phyloP scores from a whole-genome alignment of 2,888 invertebrate genomes.

The Ectemnius cavifrons region DNA sequence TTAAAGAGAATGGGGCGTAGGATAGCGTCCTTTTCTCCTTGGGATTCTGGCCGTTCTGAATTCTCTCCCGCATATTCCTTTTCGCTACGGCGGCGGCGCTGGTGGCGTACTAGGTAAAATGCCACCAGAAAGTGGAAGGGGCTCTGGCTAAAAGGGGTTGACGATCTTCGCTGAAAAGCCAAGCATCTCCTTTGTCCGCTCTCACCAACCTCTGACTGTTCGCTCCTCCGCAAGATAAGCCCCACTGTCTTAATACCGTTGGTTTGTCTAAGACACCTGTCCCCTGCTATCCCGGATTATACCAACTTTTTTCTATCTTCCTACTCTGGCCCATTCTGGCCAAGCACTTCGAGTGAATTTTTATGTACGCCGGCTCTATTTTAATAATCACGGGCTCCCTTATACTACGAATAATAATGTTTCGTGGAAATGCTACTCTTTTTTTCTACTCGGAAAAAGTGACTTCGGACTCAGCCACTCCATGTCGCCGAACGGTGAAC shows the following conservation, averaged over 20 bases:
- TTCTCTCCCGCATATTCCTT: constrained; percentile 45
- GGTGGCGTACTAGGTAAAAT: constrained; percentile 41
- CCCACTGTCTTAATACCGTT: constrained; percentile 50
- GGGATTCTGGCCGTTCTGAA: constrained; percentile 36
- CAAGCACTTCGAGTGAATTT: constrained; percentile 20
- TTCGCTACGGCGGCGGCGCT: constrained; percentile 1
- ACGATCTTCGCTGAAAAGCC: constrained; percentile 48
- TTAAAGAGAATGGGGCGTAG: constrained; percentile 33
- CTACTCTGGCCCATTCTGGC: constrained; percentile 3
- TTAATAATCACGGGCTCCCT: neutral
- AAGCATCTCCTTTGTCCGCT: constrained; percentile 9
- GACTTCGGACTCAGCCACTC: too few relatives aligned
- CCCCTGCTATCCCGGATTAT: constrained; percentile 43
- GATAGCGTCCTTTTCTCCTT: constrained; percentile 39
- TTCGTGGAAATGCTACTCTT: neutral
- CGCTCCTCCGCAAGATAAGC: constrained; percentile 41
- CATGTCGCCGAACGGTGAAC: too few relatives aligned
- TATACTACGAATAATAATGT: neutral
- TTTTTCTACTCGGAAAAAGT: too few relatives aligned
- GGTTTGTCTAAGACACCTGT: constrained; percentile 48
- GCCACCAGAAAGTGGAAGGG: constrained; percentile 42
- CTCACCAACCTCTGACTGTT: constrained; percentile 4
- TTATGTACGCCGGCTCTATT: constrained; percentile 9
- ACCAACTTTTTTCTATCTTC: constrained; percentile 41
- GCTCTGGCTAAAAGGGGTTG: constrained; percentile 47